Evolutionary conservation across 2,888 invertebrate genomes (phyloP).

Genomic region (Lasioglossum marginatum): DNA sequence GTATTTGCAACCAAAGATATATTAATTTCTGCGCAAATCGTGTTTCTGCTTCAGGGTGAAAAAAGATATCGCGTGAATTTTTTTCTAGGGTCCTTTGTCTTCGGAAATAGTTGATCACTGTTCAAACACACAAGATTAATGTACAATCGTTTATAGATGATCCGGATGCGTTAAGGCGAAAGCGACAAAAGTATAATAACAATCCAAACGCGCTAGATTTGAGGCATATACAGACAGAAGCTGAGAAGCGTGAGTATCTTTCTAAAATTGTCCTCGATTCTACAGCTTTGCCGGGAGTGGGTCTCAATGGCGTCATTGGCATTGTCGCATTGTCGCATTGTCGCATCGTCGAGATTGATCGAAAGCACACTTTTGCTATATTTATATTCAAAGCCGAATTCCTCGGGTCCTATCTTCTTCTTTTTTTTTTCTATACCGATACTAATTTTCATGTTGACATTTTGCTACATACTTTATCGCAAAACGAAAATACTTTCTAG

Average conservation of each 20-base stretch:
- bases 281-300: constrained; percentile 74
- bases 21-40: background rate
- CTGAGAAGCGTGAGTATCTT: constrained; percentile 85
- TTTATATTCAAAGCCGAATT: constrained; percentile 18
- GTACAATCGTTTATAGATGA: constrained; percentile 86
- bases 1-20: constrained; percentile 17
- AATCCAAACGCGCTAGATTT: constrained; percentile 85
- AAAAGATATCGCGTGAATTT: constrained; percentile 6
- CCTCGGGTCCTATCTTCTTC: constrained; percentile 22
- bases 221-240: constrained; percentile 85
- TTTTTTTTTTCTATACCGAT: constrained; percentile 34
- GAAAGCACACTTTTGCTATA: constrained; percentile 38
- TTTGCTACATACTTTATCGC: constrained; percentile 26
- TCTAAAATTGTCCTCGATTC: constrained; percentile 62
- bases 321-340: constrained; percentile 45
- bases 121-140: constrained; percentile 63
- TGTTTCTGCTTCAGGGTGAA: constrained; percentile 9
- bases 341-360: constrained; percentile 30
- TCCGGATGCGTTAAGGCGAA: constrained; percentile 87
- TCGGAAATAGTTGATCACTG: constrained; percentile 52
- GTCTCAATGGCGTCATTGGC: constrained; percentile 56
- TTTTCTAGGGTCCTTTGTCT: constrained; percentile 63
- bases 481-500: constrained; percentile 30
- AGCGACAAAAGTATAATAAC: constrained; percentile 86
- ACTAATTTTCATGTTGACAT: constrained; percentile 52